phyloP scores from a whole-genome alignment of 2,888 invertebrate species.

The Phengaris arion region DNA sequence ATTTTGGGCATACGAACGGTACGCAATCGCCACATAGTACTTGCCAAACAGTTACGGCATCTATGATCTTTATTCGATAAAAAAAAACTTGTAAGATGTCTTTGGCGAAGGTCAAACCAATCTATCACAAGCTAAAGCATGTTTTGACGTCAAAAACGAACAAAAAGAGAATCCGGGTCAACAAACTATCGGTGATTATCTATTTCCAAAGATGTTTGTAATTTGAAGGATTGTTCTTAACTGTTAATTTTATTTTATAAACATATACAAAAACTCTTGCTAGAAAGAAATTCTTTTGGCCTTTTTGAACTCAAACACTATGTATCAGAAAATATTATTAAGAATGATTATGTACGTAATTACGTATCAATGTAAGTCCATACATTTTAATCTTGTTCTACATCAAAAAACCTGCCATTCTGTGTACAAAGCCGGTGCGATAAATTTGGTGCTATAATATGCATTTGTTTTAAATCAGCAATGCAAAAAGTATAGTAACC shows the following conservation, averaged over 20 bases:
- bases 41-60: background rate
- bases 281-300: too few relatives aligned
- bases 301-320: too few relatives aligned
- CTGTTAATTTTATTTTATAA: background rate
- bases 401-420: background rate
- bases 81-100: background rate
- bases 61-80: too few relatives aligned
- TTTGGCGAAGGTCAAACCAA: background rate
- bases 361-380: too few relatives aligned
- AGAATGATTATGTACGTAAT: too few relatives aligned
- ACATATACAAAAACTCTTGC: too few relatives aligned
- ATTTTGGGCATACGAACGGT: too few relatives aligned
- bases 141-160: constrained; percentile 1
- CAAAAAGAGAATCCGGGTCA: background rate
- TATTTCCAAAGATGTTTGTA: background rate
- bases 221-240: background rate
- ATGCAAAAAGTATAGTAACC: too few relatives aligned
- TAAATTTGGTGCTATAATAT: too few relatives aligned
- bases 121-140: background rate
- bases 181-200: background rate
- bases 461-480: too few relatives aligned
- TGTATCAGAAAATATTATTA: too few relatives aligned
- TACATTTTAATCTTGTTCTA: background rate
- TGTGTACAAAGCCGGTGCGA: background rate
- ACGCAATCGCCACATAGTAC: background rate